Evolutionary conservation across 1,140 invertebrate species (phyloP).

Genomic region (Drosophila lacteicornis): DNA sequence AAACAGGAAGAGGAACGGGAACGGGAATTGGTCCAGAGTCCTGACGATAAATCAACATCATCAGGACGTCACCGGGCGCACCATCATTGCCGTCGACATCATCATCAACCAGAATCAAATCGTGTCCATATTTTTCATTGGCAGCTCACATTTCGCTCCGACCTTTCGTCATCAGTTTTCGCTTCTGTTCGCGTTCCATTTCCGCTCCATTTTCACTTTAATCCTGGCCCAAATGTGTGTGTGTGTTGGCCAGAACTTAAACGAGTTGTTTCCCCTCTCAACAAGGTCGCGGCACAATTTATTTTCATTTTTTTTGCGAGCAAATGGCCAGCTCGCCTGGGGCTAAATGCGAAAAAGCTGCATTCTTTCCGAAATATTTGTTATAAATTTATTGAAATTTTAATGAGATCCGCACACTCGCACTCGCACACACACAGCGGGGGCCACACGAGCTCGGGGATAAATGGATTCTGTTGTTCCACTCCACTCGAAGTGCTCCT

Average conservation of each 20-base stretch:
- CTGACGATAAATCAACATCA: conserved; percentile 65
- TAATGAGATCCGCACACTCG: conserved; percentile 23
- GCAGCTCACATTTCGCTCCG: neutral
- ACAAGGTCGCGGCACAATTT: conserved; percentile 23
- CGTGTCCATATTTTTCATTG: conserved; percentile 45
- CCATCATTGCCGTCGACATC: neutral
- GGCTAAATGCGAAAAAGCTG: conserved; percentile 17
- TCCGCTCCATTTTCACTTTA: conserved; percentile 33
- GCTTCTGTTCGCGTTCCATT: neutral
- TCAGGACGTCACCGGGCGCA: conserved; percentile 7
- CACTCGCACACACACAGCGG: neutral
- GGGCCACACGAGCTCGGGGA: neutral
- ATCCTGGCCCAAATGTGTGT: neutral
- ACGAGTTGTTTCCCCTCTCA: conserved; percentile 6
- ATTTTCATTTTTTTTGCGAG: conserved; percentile 36
- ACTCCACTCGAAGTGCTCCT: neutral
- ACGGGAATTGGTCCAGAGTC: neutral
- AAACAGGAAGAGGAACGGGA: neutral
- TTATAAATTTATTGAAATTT: conserved; percentile 63
- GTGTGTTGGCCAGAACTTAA: conserved; percentile 22
- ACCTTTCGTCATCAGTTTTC: neutral
- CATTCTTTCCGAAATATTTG: conserved; percentile 30
- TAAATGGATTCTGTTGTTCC: conserved; percentile 16
- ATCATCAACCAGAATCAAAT: conserved; percentile 32
- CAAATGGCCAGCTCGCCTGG: conserved; percentile 5